Conservation (phyloP, 2,888 invertebrate genomes). For the Prosapia bicincta region DNA sequence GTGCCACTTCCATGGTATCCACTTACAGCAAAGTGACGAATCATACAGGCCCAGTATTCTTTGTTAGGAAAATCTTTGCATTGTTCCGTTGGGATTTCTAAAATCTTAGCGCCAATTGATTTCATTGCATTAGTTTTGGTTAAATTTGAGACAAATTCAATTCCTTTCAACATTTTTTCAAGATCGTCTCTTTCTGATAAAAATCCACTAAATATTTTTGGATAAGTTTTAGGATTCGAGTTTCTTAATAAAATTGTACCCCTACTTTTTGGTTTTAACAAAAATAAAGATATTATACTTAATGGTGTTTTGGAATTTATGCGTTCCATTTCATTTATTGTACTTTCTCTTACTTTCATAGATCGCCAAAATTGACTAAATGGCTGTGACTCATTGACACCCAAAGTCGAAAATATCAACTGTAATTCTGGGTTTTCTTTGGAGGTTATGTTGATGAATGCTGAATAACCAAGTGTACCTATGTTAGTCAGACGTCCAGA, state of each 20-base stretch:
- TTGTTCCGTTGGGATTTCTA: conserved; percentile 53
- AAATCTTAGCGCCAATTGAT: conserved; percentile 43
- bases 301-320: conserved; percentile 59
- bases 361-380: conserved; percentile 47
- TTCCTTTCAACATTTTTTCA: conserved; percentile 33
- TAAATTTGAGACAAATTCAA: conserved; percentile 37
- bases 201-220: conserved; percentile 37
- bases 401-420: conserved; percentile 39
- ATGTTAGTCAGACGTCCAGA: conserved; percentile 45
- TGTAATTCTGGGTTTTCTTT: conserved; percentile 41
- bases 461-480: conserved; percentile 48
- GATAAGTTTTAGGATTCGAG: conserved; percentile 34
- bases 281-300: no score
- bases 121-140: conserved; percentile 39
- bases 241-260: conserved; percentile 35
- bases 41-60: conserved; percentile 56
- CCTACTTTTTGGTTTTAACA: no score
- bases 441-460: conserved; percentile 44
- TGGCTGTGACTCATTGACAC: conserved; percentile 33
- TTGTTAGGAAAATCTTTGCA: conserved; percentile 45
- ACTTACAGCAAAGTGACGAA: conserved; percentile 52
- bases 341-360: conserved; percentile 47
- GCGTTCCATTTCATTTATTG: conserved; percentile 45
- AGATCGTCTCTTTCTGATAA: conserved; percentile 32
- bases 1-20: conserved; percentile 68